Conservation (phyloP, 2,797 vertebrate genomes). For the Muscicapa striata region DNA sequence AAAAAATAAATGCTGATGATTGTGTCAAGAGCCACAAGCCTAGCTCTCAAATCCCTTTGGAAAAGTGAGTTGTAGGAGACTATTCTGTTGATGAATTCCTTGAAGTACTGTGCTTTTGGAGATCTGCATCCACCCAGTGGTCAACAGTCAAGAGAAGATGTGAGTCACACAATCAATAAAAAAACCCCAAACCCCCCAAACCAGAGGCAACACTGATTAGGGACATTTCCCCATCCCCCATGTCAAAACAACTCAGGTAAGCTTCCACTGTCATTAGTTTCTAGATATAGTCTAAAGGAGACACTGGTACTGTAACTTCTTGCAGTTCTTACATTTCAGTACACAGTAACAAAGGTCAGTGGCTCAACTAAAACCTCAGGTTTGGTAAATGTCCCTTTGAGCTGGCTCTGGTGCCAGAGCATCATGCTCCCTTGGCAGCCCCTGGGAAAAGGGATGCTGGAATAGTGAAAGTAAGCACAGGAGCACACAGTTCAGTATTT, state of each 20-base stretch:
- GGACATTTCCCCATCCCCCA: background rate
- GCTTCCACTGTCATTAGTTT: background rate
- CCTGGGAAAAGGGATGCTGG: background rate
- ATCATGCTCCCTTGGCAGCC: background rate
- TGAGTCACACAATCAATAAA: background rate
- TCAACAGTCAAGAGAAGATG: background rate
- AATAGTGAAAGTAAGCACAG: background rate
- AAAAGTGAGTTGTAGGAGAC: background rate
- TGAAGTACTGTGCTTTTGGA: slow-evolving; percentile 25
- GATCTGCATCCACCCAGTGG: accelerated
- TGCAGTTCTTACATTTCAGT: slow-evolving; percentile 30
- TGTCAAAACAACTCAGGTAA: background rate
- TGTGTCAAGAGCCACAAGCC: background rate
- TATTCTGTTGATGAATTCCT: background rate
- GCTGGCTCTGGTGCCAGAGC: background rate
- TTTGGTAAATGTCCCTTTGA: background rate
- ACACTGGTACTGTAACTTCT: background rate
- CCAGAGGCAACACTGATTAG: slow-evolving; percentile 12
- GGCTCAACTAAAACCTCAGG: background rate
- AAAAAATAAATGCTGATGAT: background rate
- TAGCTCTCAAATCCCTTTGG: background rate
- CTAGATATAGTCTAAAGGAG: slow-evolving; percentile 23
- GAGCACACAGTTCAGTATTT: slow-evolving; percentile 32
- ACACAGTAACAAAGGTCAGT: slow-evolving; percentile 37
- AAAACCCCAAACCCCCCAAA: background rate